phyloP scores from a whole-genome alignment of 2,888 invertebrate genomes.

The Latrodectus hesperus region DNA sequence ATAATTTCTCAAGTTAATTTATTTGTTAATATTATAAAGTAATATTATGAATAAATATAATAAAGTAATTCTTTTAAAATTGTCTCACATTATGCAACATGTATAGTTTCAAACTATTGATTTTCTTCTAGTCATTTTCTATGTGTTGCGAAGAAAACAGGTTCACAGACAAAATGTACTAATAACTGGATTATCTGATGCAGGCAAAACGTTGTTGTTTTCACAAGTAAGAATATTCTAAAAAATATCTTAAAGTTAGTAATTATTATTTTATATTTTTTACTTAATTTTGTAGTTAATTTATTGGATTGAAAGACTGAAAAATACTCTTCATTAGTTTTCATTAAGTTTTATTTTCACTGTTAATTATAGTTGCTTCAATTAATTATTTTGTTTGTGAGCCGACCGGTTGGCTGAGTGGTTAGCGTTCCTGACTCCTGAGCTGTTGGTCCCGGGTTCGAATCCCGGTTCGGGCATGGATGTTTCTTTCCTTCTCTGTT shows the following conservation, averaged over 20 bases:
- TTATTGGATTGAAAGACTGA: not conserved
- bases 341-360: not conserved
- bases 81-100: not conserved
- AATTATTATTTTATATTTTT: not conserved
- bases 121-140: constrained; percentile 79
- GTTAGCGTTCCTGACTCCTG: too few species aligned
- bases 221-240: not conserved
- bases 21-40: too few species aligned
- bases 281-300: constrained; percentile 3
- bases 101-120: not conserved
- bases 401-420: too few species aligned
- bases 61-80: too few species aligned
- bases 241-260: constrained; percentile 78
- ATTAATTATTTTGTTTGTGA: too few species aligned
- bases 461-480: too few species aligned
- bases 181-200: constrained; percentile 88
- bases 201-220: constrained; percentile 89
- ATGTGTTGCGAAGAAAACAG: constrained; percentile 79
- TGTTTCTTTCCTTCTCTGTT: too few species aligned
- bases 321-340: not conserved
- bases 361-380: not conserved
- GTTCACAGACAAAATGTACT: constrained; percentile 81
- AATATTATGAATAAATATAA: too few species aligned
- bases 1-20: too few species aligned
- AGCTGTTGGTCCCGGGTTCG: too few species aligned